phyloP scores from a whole-genome alignment of 1,140 invertebrate genomes.

The Temnothorax nylanderi region DNA sequence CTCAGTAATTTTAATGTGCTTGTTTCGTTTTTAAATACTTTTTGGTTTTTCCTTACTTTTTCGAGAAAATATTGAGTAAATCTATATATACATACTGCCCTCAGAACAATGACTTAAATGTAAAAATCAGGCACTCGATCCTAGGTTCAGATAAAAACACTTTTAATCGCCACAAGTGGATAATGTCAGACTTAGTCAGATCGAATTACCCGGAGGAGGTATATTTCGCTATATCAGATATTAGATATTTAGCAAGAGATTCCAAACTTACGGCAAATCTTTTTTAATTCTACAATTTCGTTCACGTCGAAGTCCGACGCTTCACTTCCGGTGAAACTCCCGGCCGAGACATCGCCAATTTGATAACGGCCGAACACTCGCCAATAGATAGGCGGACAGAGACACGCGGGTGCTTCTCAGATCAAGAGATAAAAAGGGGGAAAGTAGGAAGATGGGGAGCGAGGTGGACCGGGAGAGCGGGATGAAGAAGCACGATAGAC shows the following conservation, averaged over 20 bases:
- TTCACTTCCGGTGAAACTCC: conserved; percentile 37
- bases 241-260: background rate
- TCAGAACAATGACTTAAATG: too few relatives aligned
- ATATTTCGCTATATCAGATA: background rate
- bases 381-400: conserved; percentile 38
- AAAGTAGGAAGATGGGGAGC: background rate
- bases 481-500: conserved; percentile 75
- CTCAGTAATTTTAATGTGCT: too few relatives aligned
- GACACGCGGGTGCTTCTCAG: conserved; percentile 38
- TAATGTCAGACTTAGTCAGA: background rate
- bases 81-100: too few relatives aligned
- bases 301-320: conserved; percentile 1
- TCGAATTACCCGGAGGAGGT: background rate
- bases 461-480: conserved; percentile 36
- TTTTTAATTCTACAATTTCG: background rate
- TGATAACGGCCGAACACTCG: conserved; percentile 50
- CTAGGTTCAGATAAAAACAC: background rate
- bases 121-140: too few relatives aligned
- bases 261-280: conserved; percentile 5
- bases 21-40: too few relatives aligned
- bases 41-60: too few relatives aligned
- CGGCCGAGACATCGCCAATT: conserved; percentile 46
- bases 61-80: too few relatives aligned
- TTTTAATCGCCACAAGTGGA: background rate
- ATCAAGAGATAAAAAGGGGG: conserved; percentile 26